Conservation (phyloP, 1,140 invertebrate genomes). For the Hydropsyche tenuis region DNA sequence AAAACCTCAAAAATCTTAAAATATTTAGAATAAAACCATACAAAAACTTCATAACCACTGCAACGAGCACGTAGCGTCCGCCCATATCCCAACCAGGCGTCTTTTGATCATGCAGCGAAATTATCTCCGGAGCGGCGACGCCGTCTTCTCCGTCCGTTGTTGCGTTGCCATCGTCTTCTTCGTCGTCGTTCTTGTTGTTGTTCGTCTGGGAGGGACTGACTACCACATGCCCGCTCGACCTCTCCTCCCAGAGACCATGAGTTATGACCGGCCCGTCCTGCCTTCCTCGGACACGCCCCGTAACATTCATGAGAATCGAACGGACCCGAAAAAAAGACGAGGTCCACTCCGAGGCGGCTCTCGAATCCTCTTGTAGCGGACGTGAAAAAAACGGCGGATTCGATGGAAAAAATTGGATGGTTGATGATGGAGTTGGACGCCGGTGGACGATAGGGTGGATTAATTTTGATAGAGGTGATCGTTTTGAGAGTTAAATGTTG, state of each 20-base stretch:
- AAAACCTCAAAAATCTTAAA: no score
- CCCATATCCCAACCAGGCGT: not conserved
- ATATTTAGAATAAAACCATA: no score
- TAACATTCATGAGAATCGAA: conserved; percentile 37
- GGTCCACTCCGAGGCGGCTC: not conserved
- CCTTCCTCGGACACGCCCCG: conserved; percentile 33
- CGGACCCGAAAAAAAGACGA: conserved; percentile 29
- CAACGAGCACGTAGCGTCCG: not conserved
- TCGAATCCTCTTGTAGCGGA: not conserved
- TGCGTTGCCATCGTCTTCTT: not conserved
- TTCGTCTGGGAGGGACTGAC: conserved; percentile 32
- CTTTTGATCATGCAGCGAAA: not conserved
- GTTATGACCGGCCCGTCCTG: conserved; percentile 36
- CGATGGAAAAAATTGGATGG: no score
- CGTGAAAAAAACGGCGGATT: no score
- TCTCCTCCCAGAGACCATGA: conserved; percentile 34
- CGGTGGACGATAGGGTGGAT: no score
- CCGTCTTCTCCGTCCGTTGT: conserved; percentile 9
- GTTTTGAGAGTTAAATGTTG: no score
- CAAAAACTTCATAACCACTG: not conserved
- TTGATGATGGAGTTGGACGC: no score
- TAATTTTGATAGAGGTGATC: no score
- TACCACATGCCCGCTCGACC: conserved; percentile 32
- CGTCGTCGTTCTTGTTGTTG: not conserved
- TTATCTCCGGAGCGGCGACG: not conserved